A percentile compares a stretch with the other conserved stretches of the same genome.
Evolutionary conservation across 2,113 vertebrate genomes (phyloP).

Genomic region (Gavialis gangeticus): DNA sequence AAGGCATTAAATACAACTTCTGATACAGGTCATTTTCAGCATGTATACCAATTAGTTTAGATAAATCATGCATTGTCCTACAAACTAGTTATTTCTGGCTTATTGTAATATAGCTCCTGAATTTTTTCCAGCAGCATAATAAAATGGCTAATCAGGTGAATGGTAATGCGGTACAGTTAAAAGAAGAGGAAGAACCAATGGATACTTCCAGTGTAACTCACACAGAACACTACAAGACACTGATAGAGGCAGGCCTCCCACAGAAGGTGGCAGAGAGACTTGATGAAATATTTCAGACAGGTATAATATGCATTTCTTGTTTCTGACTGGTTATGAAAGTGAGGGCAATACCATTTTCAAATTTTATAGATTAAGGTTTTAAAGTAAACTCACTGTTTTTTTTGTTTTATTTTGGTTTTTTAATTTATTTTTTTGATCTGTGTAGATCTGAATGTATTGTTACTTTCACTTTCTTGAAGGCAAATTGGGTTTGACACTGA

Average conservation of each 20-base stretch:
- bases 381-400: slow-evolving; percentile 78
- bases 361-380: slow-evolving; percentile 83
- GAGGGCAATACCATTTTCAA: slow-evolving; percentile 85
- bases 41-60: slow-evolving; percentile 87
- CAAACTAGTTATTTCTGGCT: slow-evolving; percentile 88
- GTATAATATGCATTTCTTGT: slow-evolving; percentile 91
- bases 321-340: slow-evolving; percentile 88
- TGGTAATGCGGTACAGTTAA: slow-evolving; percentile 93
- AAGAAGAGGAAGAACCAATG: slow-evolving; percentile 98
- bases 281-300: slow-evolving; percentile 99
- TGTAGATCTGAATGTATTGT: slow-evolving; percentile 85
- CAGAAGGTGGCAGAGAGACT: slow-evolving; percentile 98
- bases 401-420: too few species aligned
- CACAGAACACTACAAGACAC: slow-evolving; percentile 96
- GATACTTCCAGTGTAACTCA: slow-evolving; percentile 91
- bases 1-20: slow-evolving; percentile 76
- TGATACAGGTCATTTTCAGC: slow-evolving; percentile 82
- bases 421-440: slow-evolving; percentile 68
- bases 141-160: slow-evolving; percentile 99
- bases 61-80: slow-evolving; percentile 87
- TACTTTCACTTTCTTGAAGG: slow-evolving; percentile 82
- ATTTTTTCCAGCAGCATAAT: slow-evolving; percentile 90
- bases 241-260: slow-evolving; percentile 94
- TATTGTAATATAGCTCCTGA: slow-evolving; percentile 90
- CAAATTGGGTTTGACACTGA: slow-evolving; percentile 81